phyloP scores from a whole-genome alignment of 2,113 vertebrate species.

The Rhagologus leucostigma region DNA sequence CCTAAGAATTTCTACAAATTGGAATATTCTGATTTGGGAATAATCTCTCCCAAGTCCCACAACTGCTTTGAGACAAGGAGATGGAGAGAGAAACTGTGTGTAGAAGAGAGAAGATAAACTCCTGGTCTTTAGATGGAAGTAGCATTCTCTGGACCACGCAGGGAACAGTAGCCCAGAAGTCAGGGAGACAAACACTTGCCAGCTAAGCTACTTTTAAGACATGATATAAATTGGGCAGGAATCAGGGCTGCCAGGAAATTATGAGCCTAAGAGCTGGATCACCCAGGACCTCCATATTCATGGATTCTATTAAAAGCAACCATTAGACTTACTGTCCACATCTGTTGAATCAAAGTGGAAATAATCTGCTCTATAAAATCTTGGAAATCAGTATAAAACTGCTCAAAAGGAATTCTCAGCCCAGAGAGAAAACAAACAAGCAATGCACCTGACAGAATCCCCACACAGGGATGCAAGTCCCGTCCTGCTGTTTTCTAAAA shows the following conservation, averaged over 20 bases:
- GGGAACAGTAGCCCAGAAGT: background rate
- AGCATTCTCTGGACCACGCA: background rate
- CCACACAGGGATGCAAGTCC: background rate
- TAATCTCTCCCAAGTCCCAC: background rate
- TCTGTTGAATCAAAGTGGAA: background rate
- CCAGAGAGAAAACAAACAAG: background rate
- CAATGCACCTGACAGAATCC: background rate
- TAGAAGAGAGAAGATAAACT: background rate
- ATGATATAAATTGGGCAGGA: background rate
- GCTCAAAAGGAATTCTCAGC: background rate
- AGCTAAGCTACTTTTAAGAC: background rate
- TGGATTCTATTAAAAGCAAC: background rate
- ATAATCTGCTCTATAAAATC: background rate
- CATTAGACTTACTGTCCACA: background rate
- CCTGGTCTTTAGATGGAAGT: background rate
- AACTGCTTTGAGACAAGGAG: background rate
- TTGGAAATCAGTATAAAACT: background rate
- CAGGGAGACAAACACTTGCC: background rate
- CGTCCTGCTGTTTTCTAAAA: background rate
- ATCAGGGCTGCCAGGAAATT: background rate
- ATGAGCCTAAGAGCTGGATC: background rate
- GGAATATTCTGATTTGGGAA: background rate
- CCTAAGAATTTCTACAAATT: background rate
- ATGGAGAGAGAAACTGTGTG: background rate
- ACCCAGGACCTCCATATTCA: background rate